A percentile compares a stretch with the other conserved stretches of the same genome.
Evolutionary conservation across 2,113 vertebrate genomes (phyloP).

Genomic region (Upupa epops): DNA sequence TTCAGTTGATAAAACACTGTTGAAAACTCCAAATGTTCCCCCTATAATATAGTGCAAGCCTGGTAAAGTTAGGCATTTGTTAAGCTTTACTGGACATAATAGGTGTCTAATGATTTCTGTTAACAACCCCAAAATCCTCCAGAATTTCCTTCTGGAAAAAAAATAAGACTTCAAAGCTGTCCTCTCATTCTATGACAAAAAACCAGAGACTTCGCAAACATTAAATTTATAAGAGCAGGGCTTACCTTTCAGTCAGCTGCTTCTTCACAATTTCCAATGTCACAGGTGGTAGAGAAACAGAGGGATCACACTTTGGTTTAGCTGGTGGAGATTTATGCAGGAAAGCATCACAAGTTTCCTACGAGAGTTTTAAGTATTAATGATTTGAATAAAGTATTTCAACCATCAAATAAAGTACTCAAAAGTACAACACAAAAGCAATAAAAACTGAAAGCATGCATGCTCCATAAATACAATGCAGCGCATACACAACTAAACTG

Average conservation of each 20-base stretch:
- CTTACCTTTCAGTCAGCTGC: slow-evolving; percentile 82
- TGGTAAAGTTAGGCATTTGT: not conserved
- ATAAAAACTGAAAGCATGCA: not conserved
- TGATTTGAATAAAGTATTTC: not conserved
- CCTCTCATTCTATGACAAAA: not conserved
- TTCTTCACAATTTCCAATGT: slow-evolving; percentile 84
- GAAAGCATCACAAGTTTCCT: slow-evolving; percentile 47
- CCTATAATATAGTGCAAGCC: not conserved
- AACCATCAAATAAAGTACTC: not conserved
- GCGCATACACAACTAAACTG: not conserved
- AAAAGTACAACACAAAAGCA: not conserved
- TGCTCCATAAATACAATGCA: not conserved
- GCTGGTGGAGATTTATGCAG: not conserved
- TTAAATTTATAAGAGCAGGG: not conserved
- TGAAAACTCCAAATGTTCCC: not conserved
- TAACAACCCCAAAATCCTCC: not conserved
- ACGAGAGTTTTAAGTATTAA: not conserved
- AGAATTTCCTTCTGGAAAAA: not conserved
- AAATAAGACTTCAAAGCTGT: not conserved
- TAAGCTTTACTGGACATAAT: not conserved
- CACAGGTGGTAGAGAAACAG: slow-evolving; percentile 77
- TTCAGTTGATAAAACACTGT: not conserved
- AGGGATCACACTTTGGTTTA: slow-evolving; percentile 73
- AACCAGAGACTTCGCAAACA: not conserved
- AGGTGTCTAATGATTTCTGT: not conserved